A percentile compares a stretch with the other conserved stretches of the same genome.
These are phyloP conservation scores for Penaeus indicus DNA, from an alignment of 1,140 invertebrate genomes.

Conservation along the genomic window DNA sequence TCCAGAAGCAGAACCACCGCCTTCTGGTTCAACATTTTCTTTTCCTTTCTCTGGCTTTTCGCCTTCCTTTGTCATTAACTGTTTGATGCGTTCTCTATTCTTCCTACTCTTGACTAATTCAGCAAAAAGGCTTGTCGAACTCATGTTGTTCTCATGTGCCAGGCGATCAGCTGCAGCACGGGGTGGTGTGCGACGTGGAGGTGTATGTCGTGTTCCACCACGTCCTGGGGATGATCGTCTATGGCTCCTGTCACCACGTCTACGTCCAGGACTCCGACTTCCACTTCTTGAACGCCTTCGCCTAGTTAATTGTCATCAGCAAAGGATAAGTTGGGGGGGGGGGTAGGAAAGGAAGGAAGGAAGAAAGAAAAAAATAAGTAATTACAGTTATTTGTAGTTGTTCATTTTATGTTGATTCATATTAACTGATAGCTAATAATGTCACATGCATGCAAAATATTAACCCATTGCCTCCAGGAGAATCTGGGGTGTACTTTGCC, in stretches of 20 bases:
- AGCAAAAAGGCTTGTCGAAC: conserved; percentile 77
- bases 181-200: conserved; percentile 40
- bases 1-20: conserved; percentile 40
- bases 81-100: conserved; percentile 77
- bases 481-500: too few species aligned
- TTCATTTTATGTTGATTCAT: too few species aligned
- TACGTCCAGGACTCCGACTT: conserved; percentile 43
- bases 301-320: background rate
- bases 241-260: conserved; percentile 32
- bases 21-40: conserved; percentile 73
- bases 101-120: conserved; percentile 88
- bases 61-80: conserved; percentile 72
- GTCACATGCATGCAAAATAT: too few species aligned
- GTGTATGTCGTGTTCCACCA: conserved; percentile 20
- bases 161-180: conserved; percentile 39
- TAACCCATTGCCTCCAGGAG: too few species aligned
- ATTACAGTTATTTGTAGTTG: too few species aligned
- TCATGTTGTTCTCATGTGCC: conserved; percentile 64
- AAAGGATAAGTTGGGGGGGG: too few species aligned
- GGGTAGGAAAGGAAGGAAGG: too few species aligned
- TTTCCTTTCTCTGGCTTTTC: conserved; percentile 74
- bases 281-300: conserved; percentile 52
- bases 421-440: too few species aligned
- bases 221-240: conserved; percentile 26
- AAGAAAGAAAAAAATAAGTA: too few species aligned